phyloP scores from a whole-genome alignment of 2,113 vertebrate species.

The Caranx ignobilis region DNA sequence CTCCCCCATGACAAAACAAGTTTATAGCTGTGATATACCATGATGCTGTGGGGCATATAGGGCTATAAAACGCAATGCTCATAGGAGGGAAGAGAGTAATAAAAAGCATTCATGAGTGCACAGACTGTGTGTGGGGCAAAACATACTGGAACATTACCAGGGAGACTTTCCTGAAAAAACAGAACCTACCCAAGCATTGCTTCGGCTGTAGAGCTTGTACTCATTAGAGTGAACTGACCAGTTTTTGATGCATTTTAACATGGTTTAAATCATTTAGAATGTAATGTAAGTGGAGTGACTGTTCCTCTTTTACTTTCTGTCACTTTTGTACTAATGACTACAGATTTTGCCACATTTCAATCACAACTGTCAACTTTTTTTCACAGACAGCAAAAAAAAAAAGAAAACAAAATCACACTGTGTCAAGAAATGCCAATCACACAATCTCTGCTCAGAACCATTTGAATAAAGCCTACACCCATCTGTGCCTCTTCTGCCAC shows the following conservation, averaged over 20 bases:
- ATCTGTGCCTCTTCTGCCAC: background rate
- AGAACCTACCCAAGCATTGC: background rate
- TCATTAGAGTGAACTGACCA: background rate
- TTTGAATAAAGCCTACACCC: background rate
- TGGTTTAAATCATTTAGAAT: background rate
- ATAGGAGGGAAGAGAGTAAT: conserved; percentile 9
- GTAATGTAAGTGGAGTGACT: background rate
- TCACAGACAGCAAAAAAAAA: too few species aligned
- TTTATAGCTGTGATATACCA: conserved; percentile 42
- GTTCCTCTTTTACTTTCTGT: background rate
- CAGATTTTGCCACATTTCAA: too few species aligned
- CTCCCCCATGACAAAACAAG: conserved; percentile 18
- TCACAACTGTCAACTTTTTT: too few species aligned
- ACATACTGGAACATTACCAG: background rate
- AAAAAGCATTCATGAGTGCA: conserved; percentile 4
- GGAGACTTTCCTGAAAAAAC: background rate
- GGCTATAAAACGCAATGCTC: conserved; percentile 29
- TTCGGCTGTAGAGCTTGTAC: background rate
- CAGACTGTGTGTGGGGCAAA: background rate
- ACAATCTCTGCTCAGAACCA: background rate
- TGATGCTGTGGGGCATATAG: conserved; percentile 11
- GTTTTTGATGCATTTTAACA: background rate
- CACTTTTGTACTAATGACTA: too few species aligned
- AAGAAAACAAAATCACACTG: too few species aligned
- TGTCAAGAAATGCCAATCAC: background rate